Percentiles rank a stretch among this genome's conserved stretches.
These are phyloP conservation scores for Cephalopachus bancanus DNA, from an alignment of 2,797 vertebrate species.

Conservation along the genomic window DNA sequence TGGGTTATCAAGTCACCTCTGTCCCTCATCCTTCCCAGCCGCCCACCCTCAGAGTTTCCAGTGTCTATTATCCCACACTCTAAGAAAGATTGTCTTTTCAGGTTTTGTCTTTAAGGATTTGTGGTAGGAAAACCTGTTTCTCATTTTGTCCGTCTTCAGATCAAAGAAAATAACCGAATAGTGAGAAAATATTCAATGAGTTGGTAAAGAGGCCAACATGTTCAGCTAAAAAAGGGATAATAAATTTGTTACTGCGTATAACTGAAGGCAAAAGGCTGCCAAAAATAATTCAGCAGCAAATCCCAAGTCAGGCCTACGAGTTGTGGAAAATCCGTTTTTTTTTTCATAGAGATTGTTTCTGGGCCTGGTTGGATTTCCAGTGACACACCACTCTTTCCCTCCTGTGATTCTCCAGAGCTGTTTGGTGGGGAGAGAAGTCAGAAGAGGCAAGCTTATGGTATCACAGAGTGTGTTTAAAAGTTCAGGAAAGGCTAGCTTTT, in stretches of 20 bases:
- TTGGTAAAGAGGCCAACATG: constrained; percentile 45
- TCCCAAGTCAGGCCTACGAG: neutral
- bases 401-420: neutral
- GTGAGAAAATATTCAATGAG: constrained; percentile 37
- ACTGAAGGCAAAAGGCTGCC: neutral
- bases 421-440: constrained; percentile 66
- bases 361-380: constrained; percentile 64
- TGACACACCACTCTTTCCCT: constrained; percentile 49
- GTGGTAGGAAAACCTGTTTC: neutral
- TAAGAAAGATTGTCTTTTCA: constrained; percentile 45
- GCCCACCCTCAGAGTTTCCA: neutral
- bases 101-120: constrained; percentile 14
- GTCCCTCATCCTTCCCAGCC: neutral
- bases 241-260: neutral
- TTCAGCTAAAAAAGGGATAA: neutral
- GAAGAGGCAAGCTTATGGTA: constrained; percentile 67
- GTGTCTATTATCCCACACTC: neutral
- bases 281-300: constrained; percentile 31
- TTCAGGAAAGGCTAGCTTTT: constrained; percentile 79
- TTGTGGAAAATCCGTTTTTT: neutral
- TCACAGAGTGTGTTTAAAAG: constrained; percentile 78
- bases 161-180: constrained; percentile 2
- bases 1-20: neutral
- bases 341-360: constrained; percentile 58
- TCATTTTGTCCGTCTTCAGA: neutral